Percentiles rank a stretch among this genome's conserved stretches.
Evolutionary conservation across 2,113 vertebrate genomes (phyloP).

Genomic region (Phaethon lepturus): DNA sequence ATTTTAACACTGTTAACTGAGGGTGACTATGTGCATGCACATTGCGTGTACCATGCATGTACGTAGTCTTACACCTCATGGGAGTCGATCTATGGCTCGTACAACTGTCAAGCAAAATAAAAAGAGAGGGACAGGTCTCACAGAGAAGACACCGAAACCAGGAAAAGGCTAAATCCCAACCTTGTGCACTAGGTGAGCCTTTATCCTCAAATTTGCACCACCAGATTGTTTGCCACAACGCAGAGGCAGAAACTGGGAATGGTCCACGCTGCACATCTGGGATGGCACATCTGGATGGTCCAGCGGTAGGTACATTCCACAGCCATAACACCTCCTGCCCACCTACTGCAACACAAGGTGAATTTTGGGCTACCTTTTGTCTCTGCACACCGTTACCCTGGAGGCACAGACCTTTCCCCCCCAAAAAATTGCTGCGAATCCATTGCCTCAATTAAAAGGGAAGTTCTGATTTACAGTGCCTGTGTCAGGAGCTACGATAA

Average conservation of each 20-base stretch:
- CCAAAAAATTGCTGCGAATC: not conserved
- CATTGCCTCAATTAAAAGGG: no score
- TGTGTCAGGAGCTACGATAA: not conserved
- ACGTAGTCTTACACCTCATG: not conserved
- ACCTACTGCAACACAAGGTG: not conserved
- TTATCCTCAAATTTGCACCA: not conserved
- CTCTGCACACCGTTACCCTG: not conserved
- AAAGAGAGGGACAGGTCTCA: not conserved
- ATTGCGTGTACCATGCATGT: rapidly evolving
- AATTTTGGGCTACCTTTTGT: not conserved
- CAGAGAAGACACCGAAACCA: not conserved
- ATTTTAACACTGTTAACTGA: not conserved
- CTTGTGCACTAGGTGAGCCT: not conserved
- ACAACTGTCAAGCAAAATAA: not conserved
- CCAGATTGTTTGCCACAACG: not conserved
- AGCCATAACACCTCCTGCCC: not conserved
- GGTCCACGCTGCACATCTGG: not conserved
- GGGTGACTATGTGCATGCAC: not conserved
- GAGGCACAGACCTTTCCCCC: not conserved
- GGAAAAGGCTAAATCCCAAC: not conserved
- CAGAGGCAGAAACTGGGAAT: not conserved
- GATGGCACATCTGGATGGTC: not conserved
- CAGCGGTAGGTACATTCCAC: not conserved
- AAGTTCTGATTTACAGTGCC: not conserved
- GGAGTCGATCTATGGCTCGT: not conserved